Base-by-base conservation (phyloP, 2,797 vertebrate genomes). In the Parambassis ranga region DNA sequence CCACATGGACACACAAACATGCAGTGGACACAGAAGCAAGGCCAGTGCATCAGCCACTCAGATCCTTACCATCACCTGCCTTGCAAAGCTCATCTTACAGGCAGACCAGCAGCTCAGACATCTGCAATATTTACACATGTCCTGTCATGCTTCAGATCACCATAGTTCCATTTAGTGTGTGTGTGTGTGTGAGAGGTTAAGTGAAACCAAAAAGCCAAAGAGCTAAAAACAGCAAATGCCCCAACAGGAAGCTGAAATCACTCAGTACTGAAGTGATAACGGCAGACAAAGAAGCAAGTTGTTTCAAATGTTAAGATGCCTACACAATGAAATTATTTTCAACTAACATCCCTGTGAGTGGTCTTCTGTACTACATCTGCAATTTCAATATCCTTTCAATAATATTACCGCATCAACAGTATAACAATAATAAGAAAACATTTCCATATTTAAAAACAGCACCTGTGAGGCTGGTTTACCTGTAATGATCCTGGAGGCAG, bases 1-100 rank as follows among this genome's bases (percentile, higher is more conserved):
- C 9, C 28, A 39, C 42, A 64, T 14, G 37, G 13, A 66, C 42
- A 49, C 31, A 53, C 49, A 64, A 24, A 65, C 83, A 83, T 72
- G 71, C 85, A 77, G 32, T 11, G 10, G 19, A 65, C 59, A 65
- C 14, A 50, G 14, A 72, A 60, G 77, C 73, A 31, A 47, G 32
- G 23, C 62, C 28, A 70, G 49, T 88, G 46, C 91, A 89, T 77
- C 75, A 93, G 94, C 94, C 95, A 91, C 55, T 88, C 53, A 68
- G 57, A 77, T 93, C 90, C 96, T 98, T 98, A 98, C 96, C 97
- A 94, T 95, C 77, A 93, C 90, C 94, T 94, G 94, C 87, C 92
- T 93, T 90, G 87, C 89, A 92, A 88, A 91, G 82, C 86, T 94
- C 94, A 93, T 94, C 93, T 94, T 92, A 90, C 90, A 95, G 94